Evolutionary conservation across 2,888 invertebrate species (phyloP).

Genomic region (Amphipyra berbera): DNA sequence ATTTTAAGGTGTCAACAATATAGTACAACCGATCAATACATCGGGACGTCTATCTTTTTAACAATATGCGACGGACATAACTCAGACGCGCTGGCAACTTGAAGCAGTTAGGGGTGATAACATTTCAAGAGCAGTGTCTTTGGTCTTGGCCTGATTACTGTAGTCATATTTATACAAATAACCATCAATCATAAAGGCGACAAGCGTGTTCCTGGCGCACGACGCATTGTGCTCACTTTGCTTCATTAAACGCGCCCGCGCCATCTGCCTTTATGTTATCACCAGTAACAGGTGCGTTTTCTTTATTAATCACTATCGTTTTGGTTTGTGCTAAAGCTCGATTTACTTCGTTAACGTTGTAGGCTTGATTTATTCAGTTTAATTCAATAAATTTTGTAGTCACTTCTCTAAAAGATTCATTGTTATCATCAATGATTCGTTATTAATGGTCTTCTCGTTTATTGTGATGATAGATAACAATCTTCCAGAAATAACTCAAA

Average conservation of each 20-base stretch:
- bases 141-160: slow-evolving; percentile 83
- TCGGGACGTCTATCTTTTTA: slow-evolving; percentile 68
- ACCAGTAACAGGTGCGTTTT: slow-evolving; percentile 64
- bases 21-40: slow-evolving; percentile 49
- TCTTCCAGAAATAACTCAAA: too few relatives aligned
- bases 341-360: not conserved
- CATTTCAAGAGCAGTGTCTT: slow-evolving; percentile 76
- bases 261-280: slow-evolving; percentile 59
- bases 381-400: too few relatives aligned
- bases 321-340: not conserved
- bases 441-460: too few relatives aligned
- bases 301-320: slow-evolving; percentile 33
- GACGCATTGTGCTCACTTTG: slow-evolving; percentile 60
- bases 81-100: slow-evolving; percentile 76
- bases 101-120: slow-evolving; percentile 76
- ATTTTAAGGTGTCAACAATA: slow-evolving; percentile 46
- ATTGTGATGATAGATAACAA: too few relatives aligned
- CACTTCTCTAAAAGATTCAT: too few relatives aligned
- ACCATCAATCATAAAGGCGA: slow-evolving; percentile 82
- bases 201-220: slow-evolving; percentile 66
- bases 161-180: slow-evolving; percentile 80
- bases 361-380: not conserved
- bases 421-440: too few relatives aligned
- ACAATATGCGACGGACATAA: slow-evolving; percentile 68
- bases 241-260: slow-evolving; percentile 68